Evolutionary conservation across 2,888 invertebrate species (phyloP), one percentile per base, ranked within the genome.

Genomic region (Cybosia mesomella): DNA sequence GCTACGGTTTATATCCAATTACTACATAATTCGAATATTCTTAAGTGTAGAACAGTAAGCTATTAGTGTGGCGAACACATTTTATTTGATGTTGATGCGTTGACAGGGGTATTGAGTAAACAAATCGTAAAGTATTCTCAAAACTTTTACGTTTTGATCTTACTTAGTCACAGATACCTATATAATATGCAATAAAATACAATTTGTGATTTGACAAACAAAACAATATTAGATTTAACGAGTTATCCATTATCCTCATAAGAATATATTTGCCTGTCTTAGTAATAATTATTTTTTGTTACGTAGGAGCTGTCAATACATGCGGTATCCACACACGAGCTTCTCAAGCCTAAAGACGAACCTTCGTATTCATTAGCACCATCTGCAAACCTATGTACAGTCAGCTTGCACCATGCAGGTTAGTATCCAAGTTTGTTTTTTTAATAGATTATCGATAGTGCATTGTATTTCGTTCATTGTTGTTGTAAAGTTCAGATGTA

Each of bases 281-380:
- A 28, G 28, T 28, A 28, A 28, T 5, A 28, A 28, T 28, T 28
- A 28, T 4, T 28, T 28, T 73, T 77, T 76, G 80, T 72, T 72
- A 55, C 77, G 21, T 84, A 94, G 94, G 94, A 95, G 86, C 87
- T 95, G 85, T 89, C 93, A 8, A 91, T 95, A 73, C 94, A 94
- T 64, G 90, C 93, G 28, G 93, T 93, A 72, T 90, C 94, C 15
- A 89, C 92, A 2, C 92, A 93, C 69, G 94, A 94, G 78, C 84
- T 94, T 64, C 83, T 94, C 82, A 93, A 94, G 77, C 94, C 94
- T 1, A 94, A 95, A 74, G 92, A 93, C 64, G 94, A 94, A 74
- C 94, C 94, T 0, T 71, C 87, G 0, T 94, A 92, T 80, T 90
- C 91, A 21, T 74, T 94, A 81, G 88, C 91, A 7, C 81, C 92